A percentile compares a stretch with the other conserved stretches of the same genome.
These are phyloP conservation scores for Atta cephalotes DNA, from an alignment of 1,140 invertebrate genomes.

Conservation along the genomic window DNA sequence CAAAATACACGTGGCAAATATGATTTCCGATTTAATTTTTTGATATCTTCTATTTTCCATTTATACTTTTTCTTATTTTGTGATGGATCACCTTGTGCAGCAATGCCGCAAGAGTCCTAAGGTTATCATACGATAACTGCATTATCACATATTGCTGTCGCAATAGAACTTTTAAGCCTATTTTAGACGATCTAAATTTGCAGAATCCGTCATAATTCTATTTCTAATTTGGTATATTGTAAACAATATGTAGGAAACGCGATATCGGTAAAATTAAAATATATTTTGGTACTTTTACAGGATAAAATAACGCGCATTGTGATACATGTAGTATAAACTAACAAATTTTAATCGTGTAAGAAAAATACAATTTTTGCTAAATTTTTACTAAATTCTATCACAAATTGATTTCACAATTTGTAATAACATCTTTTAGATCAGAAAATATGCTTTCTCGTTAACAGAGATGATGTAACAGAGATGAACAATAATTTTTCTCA, in stretches of 20 bases:
- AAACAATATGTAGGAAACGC: neutral
- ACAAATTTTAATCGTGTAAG: neutral
- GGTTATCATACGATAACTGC: constrained; percentile 51
- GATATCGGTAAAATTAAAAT: neutral
- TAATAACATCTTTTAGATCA: neutral
- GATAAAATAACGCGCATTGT: neutral
- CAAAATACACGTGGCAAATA: constrained; percentile 10
- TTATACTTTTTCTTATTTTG: constrained; percentile 29
- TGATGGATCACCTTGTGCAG: constrained; percentile 38
- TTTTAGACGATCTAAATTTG: constrained; percentile 34
- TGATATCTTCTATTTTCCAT: neutral
- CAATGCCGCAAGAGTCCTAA: constrained; percentile 27
- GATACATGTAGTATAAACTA: neutral
- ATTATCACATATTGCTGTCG: constrained; percentile 42
- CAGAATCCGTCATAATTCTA: constrained; percentile 1
- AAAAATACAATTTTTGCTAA: neutral
- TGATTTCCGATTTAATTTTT: constrained; percentile 16
- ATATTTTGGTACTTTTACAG: neutral
- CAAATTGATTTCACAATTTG: neutral
- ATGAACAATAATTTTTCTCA: neutral
- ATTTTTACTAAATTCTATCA: neutral
- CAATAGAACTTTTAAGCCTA: constrained; percentile 47
- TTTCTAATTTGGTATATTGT: constrained; percentile 4
- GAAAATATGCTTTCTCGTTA: neutral
- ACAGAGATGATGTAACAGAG: neutral